Conservation (phyloP, 53 echinoderm and acorn worm species). For the Henricia sp. region DNA sequence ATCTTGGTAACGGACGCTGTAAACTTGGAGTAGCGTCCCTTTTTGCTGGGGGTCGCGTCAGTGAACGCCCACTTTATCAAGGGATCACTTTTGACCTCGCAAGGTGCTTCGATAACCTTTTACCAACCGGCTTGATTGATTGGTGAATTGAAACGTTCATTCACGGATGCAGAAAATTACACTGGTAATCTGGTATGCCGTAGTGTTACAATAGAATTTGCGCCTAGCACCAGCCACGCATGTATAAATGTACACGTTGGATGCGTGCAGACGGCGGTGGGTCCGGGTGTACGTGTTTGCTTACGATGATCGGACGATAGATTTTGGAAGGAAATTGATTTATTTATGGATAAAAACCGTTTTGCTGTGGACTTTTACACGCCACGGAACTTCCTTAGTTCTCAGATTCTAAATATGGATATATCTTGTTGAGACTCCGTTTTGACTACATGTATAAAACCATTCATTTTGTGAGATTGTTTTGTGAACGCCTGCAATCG, state of each 20-base stretch:
- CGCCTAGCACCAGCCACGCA: conserved; percentile 6
- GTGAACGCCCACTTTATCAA: conserved; percentile 69
- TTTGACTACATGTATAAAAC: too few species aligned
- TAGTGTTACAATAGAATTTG: not conserved
- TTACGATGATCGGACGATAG: not conserved
- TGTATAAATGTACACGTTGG: conserved; percentile 15
- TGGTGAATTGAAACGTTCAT: conserved; percentile 18
- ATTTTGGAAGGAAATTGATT: conserved; percentile 1
- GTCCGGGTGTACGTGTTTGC: not conserved
- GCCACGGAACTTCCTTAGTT: not conserved
- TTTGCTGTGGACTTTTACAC: not conserved
- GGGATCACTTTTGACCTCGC: conserved; percentile 23
- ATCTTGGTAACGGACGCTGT: too few species aligned
- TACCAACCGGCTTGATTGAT: conserved; percentile 40
- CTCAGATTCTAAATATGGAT: too few species aligned
- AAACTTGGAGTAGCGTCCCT: conserved; percentile 63
- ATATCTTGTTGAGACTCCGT: too few species aligned
- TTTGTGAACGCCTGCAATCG: not conserved
- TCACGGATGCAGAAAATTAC: conserved; percentile 50
- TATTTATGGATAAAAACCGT: conserved; percentile 3
- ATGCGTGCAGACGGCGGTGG: not conserved
- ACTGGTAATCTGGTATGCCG: conserved; percentile 22
- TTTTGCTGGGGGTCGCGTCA: conserved; percentile 71
- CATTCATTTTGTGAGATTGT: too few species aligned
- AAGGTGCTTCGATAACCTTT: not conserved